These are phyloP conservation scores for Stigmatopora argus DNA, from an alignment of 2,113 vertebrate genomes.

Conservation along the genomic window DNA sequence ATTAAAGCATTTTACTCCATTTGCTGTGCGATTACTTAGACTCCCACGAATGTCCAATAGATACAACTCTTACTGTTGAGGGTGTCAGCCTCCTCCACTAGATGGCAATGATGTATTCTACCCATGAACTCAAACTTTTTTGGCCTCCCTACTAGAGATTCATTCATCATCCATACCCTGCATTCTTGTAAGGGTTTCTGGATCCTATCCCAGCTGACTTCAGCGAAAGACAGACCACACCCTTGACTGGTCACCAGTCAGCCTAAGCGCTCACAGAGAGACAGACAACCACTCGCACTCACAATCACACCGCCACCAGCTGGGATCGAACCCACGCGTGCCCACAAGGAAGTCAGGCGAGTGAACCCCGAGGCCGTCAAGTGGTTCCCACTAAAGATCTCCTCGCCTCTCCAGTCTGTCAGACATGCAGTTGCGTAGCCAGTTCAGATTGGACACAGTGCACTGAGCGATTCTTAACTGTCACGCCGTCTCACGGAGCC, in stretches of 20 bases:
- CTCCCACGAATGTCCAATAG: no score
- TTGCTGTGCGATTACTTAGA: neutral
- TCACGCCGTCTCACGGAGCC: conserved; percentile 17
- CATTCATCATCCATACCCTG: no score
- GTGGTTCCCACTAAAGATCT: neutral
- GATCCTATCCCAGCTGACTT: no score
- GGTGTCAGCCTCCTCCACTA: conserved; percentile 31
- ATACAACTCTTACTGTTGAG: neutral
- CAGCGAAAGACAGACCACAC: no score
- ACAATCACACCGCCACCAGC: no score
- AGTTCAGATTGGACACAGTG: conserved; percentile 16
- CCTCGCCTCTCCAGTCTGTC: conserved; percentile 33
- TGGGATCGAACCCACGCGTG: no score
- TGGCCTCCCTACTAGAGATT: neutral
- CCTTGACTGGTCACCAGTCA: no score
- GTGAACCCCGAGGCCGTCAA: no score
- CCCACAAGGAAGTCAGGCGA: no score
- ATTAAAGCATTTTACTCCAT: neutral
- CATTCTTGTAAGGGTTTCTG: no score
- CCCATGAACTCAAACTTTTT: neutral
- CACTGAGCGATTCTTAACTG: conserved; percentile 8
- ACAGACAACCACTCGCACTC: no score
- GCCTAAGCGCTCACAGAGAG: no score
- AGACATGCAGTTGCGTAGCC: conserved; percentile 7
- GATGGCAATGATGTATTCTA: conserved; percentile 39